A percentile compares a stretch with the other conserved stretches of the same genome.
phyloP scores from a whole-genome alignment of 2,888 invertebrate genomes.

The Merodon equestris region DNA sequence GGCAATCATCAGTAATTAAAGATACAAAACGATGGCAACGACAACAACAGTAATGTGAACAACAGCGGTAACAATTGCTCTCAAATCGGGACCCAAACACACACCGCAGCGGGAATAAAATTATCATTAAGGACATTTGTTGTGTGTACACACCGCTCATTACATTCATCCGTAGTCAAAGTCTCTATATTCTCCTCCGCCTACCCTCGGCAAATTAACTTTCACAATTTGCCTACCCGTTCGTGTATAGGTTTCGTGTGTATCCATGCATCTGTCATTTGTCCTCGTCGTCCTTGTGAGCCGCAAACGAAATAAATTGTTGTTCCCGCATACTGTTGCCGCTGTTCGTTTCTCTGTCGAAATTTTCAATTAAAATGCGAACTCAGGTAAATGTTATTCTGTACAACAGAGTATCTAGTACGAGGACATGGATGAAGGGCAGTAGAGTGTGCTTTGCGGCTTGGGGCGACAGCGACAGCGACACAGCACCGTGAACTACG shows the following conservation, averaged over 20 bases:
- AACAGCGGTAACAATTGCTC: conserved; percentile 56
- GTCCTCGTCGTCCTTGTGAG: conserved; percentile 40
- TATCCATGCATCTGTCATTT: conserved; percentile 5
- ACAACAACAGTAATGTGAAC: conserved; percentile 47
- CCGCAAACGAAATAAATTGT: conserved; percentile 64
- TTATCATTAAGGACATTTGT: conserved; percentile 68
- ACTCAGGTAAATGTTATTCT: conserved; percentile 65
- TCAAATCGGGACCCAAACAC: conserved; percentile 64
- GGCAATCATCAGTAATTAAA: not conserved
- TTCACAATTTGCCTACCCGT: not conserved
- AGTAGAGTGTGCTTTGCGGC: conserved; percentile 20
- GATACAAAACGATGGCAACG: no score
- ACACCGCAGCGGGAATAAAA: conserved; percentile 65
- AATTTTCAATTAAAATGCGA: conserved; percentile 69
- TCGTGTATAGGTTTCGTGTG: no score
- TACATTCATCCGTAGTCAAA: conserved; percentile 65
- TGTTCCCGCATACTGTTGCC: conserved; percentile 41
- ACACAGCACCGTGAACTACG: conserved; percentile 53
- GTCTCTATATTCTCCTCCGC: conserved; percentile 34
- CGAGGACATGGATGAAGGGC: not conserved
- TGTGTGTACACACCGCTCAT: conserved; percentile 63
- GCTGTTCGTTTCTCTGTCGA: conserved; percentile 64
- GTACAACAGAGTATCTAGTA: not conserved
- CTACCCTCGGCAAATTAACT: conserved; percentile 5
- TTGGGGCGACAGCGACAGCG: no score